A percentile compares a stretch with the other conserved stretches of the same genome.
Conservation (phyloP, 2,797 vertebrate species). For the Peromyscus nudipes region DNA sequence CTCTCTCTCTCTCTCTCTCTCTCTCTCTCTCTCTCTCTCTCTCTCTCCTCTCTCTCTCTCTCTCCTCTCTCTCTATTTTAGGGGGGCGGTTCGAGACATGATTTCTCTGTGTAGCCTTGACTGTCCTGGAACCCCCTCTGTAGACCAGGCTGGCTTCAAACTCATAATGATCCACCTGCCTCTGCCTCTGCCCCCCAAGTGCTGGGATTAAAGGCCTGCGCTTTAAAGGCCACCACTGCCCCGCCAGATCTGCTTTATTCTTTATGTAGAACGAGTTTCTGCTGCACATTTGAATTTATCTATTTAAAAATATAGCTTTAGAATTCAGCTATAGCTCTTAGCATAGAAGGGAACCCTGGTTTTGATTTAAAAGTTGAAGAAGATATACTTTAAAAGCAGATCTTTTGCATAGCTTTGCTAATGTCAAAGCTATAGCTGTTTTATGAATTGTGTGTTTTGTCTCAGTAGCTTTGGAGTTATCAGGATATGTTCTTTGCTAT, state of each 20-base stretch:
- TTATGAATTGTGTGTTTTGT: slow-evolving; percentile 31
- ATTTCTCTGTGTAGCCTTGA: not conserved
- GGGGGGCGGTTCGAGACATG: not conserved
- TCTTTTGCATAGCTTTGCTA: not conserved
- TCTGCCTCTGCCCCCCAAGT: not conserved
- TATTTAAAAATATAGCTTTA: not conserved
- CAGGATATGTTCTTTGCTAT: slow-evolving; percentile 42
- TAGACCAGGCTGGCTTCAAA: not conserved
- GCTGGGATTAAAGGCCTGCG: not conserved
- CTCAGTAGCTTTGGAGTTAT: slow-evolving; percentile 49
- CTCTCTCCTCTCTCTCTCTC: no score
- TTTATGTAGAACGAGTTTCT: not conserved
- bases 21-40: no score
- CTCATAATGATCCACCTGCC: not conserved
- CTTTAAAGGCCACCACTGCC: not conserved
- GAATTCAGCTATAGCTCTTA: not conserved
- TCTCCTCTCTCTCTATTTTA: no score
- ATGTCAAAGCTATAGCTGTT: not conserved
- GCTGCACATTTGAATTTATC: not conserved
- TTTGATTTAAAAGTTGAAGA: slow-evolving; percentile 29
- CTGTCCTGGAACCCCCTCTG: not conserved
- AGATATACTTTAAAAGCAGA: not conserved
- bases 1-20: no score
- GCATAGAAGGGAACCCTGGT: slow-evolving; percentile 44
- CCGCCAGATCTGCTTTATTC: not conserved